Percentiles rank a stretch among this genome's conserved stretches.
Evolutionary conservation across 2,888 invertebrate species (phyloP).

Genomic region (Alloplasta piceator): DNA sequence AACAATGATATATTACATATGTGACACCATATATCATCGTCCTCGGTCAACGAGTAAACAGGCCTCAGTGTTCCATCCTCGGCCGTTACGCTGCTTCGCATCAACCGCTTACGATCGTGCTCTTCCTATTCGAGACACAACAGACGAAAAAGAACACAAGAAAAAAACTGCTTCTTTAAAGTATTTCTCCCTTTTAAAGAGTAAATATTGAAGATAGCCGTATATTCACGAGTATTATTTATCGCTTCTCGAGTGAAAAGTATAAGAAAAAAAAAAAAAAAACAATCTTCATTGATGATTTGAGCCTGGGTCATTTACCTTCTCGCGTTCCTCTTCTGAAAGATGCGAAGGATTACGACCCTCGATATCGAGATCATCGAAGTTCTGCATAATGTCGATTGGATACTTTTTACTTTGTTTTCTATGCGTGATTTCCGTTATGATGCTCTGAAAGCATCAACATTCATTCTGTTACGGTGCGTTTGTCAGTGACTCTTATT

Average conservation of each 20-base stretch:
- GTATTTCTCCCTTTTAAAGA: too few species aligned
- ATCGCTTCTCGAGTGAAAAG: constrained; percentile 9
- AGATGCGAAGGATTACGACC: constrained; percentile 81
- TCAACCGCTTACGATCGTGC: constrained; percentile 81
- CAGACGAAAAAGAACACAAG: constrained; percentile 20
- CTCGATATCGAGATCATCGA: constrained; percentile 82
- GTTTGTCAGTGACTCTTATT: not conserved
- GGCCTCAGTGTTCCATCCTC: constrained; percentile 82
- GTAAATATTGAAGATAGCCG: constrained; percentile 9
- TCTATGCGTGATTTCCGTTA: not conserved
- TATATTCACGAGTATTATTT: not conserved
- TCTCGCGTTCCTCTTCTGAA: constrained; percentile 81
- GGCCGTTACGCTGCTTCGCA: constrained; percentile 82
- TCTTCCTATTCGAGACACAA: constrained; percentile 77
- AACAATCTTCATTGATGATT: constrained; percentile 56
- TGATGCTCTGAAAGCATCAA: constrained; percentile 40
- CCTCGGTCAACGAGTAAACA: constrained; percentile 81
- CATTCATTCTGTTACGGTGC: not conserved
- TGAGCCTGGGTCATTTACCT: constrained; percentile 75
- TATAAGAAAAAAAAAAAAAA: not conserved
- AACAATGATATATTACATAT: constrained; percentile 82
- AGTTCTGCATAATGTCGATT: constrained; percentile 79
- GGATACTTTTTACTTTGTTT: constrained; percentile 14
- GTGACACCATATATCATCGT: constrained; percentile 82
- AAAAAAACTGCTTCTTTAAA: constrained; percentile 19